These are phyloP conservation scores for Pararge aegeria DNA, from an alignment of 1,140 invertebrate genomes.

Conservation along the genomic window DNA sequence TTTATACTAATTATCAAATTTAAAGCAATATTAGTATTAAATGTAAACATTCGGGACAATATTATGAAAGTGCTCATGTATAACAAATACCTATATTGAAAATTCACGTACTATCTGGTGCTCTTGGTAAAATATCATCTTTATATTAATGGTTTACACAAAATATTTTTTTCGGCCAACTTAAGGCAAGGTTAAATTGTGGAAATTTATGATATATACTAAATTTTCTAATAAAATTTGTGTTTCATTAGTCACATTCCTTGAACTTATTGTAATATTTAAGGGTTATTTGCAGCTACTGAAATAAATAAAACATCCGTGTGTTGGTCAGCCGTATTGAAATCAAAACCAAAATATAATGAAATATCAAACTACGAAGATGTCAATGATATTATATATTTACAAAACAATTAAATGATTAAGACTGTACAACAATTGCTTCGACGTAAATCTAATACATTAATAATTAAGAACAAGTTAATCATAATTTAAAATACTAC, in stretches of 20 bases:
- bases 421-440: neutral
- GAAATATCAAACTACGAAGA: too few species aligned
- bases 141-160: conserved; percentile 45
- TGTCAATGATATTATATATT: neutral
- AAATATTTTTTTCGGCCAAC: conserved; percentile 49
- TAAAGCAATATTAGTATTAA: too few species aligned
- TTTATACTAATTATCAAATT: too few species aligned
- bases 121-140: conserved; percentile 55
- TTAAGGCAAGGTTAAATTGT: conserved; percentile 55
- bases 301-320: too few species aligned
- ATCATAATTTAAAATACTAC: too few species aligned
- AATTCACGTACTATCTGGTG: conserved; percentile 37
- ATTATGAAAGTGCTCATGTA: too few species aligned
- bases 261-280: neutral
- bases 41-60: too few species aligned
- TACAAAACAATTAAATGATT: neutral
- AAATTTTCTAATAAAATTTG: conserved; percentile 65
- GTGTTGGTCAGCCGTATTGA: too few species aligned
- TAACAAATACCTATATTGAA: too few species aligned
- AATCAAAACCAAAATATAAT: too few species aligned
- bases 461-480: neutral
- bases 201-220: conserved; percentile 67
- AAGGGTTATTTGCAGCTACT: too few species aligned
- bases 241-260: conserved; percentile 48
- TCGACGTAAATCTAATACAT: neutral